Base-by-base conservation (phyloP, 2,797 vertebrate species). In the Tapera naevia region DNA sequence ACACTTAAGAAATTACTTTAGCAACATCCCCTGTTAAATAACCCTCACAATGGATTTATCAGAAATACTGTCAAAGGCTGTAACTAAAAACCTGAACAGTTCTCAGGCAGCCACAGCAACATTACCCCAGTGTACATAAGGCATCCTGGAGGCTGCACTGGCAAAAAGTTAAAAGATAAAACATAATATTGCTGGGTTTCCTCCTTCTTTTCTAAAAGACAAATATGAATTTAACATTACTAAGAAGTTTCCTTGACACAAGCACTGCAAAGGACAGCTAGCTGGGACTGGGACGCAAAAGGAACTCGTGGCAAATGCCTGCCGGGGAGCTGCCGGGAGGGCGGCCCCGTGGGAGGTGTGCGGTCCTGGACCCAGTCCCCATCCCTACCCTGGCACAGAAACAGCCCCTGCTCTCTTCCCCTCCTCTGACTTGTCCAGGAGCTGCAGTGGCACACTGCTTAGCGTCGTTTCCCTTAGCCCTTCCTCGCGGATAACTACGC, bases 231-330 rank as follows among this genome's bases (percentile, higher is more conserved):
- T 53, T 80, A 58, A 30, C 13, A 43, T 64, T 65, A 48, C 24
- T 76, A n/a, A 41, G 35, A 89, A 35, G 46, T 50, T 84, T 67
- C 41, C 78, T 37, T 65, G 73, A 23, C 67, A 41, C 21, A 10
- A 60, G 53, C 30, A 4, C 61, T 39, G 13, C 21, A 45, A 62
- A 82, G 78, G 58, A 80, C 17, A 39, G 43, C 24, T 4, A 76
- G 46, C 46, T 33, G 32, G 35, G 57, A 67, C 3, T 14, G 41
- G 51, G 73, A 46, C 2, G 5, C 39, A 62, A 22, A 32, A 27
- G 11, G 3, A 1, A 1, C 9, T 0, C 5, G 25, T 18, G 45
- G 45, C 23, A 39, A 35, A 17, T 0, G 1, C 9, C 74, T 35
- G 48, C 33, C 10, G 1, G 1, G 37, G 48, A 19, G 35, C 32